Percentiles rank a stretch among this genome's conserved stretches.
Conservation (phyloP, 2,888 invertebrate species). For the Rhingia rostrata region DNA sequence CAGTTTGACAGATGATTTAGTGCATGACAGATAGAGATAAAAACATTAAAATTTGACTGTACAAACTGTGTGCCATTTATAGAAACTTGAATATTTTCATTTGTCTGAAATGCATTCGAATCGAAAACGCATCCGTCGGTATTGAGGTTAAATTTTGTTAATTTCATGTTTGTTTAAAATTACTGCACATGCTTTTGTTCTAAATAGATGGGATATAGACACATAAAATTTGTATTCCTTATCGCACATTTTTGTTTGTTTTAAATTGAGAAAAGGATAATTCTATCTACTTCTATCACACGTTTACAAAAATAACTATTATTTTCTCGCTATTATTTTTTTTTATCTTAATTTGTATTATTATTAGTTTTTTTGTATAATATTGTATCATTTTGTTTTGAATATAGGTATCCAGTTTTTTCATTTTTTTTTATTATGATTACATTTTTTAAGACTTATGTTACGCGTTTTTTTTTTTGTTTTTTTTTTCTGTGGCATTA, state of each 20-base stretch:
- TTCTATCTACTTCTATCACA: conserved; percentile 71
- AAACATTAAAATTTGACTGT: no score
- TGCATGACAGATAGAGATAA: no score
- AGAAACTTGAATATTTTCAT: no score
- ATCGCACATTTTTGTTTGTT: conserved; percentile 9
- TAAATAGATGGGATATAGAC: conserved; percentile 29
- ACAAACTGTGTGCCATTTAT: no score
- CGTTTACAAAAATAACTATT: conserved; percentile 71
- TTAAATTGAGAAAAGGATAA: conserved; percentile 50
- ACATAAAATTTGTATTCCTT: conserved; percentile 42
- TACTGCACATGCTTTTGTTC: conserved; percentile 19
- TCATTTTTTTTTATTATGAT: conserved; percentile 28
- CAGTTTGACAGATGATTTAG: no score
- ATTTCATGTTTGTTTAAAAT: background rate
- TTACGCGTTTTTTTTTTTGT: conserved; percentile 22
- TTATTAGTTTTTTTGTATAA: conserved; percentile 55
- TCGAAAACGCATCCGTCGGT: no score
- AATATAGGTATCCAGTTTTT: conserved; percentile 68
- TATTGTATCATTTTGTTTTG: conserved; percentile 61
- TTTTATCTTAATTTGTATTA: background rate
- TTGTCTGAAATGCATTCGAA: no score
- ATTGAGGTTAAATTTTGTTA: no score
- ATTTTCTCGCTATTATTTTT: conserved; percentile 35
- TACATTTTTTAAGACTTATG: conserved; percentile 29
- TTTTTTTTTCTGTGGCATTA: conserved; percentile 15